phyloP scores from a whole-genome alignment of 2,888 invertebrate genomes.

The Punctoribates punctum region DNA sequence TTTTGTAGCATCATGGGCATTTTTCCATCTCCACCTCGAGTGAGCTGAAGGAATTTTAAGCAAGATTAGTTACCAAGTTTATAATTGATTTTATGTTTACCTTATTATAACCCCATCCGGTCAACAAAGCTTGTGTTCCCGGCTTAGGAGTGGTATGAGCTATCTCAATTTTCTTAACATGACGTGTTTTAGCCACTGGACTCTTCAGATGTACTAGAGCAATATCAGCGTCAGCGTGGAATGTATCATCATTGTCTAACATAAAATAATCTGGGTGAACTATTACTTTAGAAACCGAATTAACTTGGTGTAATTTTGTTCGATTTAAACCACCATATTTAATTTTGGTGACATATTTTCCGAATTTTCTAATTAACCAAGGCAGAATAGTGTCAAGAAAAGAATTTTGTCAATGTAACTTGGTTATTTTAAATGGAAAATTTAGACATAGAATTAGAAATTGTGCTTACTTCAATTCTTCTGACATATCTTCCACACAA shows the following conservation, averaged over 20 bases:
- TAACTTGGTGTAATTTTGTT: neutral
- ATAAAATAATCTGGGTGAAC: constrained; percentile 22
- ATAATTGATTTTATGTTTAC: no score
- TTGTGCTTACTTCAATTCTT: neutral
- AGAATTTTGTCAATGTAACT: neutral
- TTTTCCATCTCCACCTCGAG: no score
- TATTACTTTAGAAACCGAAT: neutral
- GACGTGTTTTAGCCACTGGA: neutral
- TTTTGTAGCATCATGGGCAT: no score
- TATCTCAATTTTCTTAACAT: constrained; percentile 15
- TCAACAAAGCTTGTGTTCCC: neutral
- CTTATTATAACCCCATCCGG: neutral
- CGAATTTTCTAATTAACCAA: neutral
- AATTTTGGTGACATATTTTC: neutral
- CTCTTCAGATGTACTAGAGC: neutral
- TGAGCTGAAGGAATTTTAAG: no score
- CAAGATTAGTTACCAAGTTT: no score
- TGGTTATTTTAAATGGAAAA: neutral
- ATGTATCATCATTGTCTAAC: constrained; percentile 10
- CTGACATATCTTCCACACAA: constrained; percentile 16
- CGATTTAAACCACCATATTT: neutral
- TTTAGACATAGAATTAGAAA: neutral
- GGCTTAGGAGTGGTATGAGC: neutral
- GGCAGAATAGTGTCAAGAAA: neutral
- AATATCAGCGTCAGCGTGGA: constrained; percentile 23